Percentiles rank a stretch among this genome's conserved stretches.
Conservation (phyloP, 1,140 invertebrate genomes). For the Brachionus sp. region DNA sequence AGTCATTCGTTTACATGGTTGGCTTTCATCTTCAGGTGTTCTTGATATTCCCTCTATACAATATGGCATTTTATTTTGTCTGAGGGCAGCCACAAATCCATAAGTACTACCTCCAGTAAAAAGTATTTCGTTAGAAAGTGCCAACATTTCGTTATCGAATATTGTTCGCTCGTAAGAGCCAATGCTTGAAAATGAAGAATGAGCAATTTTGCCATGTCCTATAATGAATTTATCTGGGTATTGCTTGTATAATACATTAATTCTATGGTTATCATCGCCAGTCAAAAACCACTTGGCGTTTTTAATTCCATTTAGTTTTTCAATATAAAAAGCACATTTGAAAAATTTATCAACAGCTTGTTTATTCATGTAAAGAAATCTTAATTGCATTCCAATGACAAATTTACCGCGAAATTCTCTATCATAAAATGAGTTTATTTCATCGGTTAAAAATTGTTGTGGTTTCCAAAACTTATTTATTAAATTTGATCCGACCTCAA, state of each 20-base stretch:
- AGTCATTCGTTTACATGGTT: constrained; percentile 12
- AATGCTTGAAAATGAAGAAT: not conserved
- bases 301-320: not conserved
- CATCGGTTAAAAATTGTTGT: not conserved
- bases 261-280: not conserved
- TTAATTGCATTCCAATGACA: constrained; percentile 34
- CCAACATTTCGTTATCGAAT: constrained; percentile 11
- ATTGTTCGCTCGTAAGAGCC: not conserved
- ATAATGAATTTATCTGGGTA: not conserved
- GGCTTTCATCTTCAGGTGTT: not conserved
- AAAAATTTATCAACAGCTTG: not conserved
- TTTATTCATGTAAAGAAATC: constrained; percentile 1
- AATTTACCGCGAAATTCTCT: not conserved
- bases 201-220: not conserved
- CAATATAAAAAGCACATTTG: constrained; percentile 24
- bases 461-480: constrained; percentile 7
- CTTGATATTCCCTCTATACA: constrained; percentile 7
- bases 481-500: not conserved
- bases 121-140: not conserved
- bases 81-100: not conserved
- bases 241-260: not conserved
- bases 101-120: constrained; percentile 29
- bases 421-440: not conserved
- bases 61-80: constrained; percentile 4
- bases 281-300: constrained; percentile 13